Base-by-base conservation (phyloP, 2,797 vertebrate species). In the Takifugu rubripes region DNA sequence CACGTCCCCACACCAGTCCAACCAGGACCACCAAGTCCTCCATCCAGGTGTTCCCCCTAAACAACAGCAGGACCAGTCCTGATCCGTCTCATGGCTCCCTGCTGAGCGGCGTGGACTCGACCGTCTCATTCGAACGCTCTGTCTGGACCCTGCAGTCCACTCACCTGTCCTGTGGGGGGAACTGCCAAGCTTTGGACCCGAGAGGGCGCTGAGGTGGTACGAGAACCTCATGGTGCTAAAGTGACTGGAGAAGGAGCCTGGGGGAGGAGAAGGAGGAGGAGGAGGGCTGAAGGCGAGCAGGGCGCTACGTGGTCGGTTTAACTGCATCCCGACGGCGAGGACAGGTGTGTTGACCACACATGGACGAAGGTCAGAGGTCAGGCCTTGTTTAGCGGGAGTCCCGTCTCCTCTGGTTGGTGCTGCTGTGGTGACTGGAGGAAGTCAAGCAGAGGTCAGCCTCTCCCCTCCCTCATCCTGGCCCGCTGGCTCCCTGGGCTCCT, bases 141-240 rank as follows among this genome's bases (percentile, higher is more conserved):
- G 21, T 21, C 21, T 21, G 4, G 31, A 33, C 5, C 21, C 54
- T 53, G 21, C 45, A 44, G 43, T 14, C 11, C 15, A 77, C 75
- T 67, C 51, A 92, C 91, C 89, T 87, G 77, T 84, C 72, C 85
- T 82, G 67, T 58, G 57, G 68, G 81, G 40, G 49, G 76, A 49
- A 72, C 77, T 73, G 55, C 12, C 15, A 14, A 47, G 53, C 10
- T 63, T n/a, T 0, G 54, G 27, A 0, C 44, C 5, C 0, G 59
- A 9, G 70, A 54, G 14, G 24, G 75, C n/a, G 62, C 68, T 76
- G 64, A 91, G 86, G 68, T 91, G 90, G 65, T 89, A 91, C 31
- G 88, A 90, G 74, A 92, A 92, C 71, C 88, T 87, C 87, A 88
- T 88, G 67, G 88, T 81, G 68, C 88, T 79, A 82, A 89, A 91